Conservation (phyloP, 2,797 vertebrate species). For the Pygocentrus nattereri region DNA sequence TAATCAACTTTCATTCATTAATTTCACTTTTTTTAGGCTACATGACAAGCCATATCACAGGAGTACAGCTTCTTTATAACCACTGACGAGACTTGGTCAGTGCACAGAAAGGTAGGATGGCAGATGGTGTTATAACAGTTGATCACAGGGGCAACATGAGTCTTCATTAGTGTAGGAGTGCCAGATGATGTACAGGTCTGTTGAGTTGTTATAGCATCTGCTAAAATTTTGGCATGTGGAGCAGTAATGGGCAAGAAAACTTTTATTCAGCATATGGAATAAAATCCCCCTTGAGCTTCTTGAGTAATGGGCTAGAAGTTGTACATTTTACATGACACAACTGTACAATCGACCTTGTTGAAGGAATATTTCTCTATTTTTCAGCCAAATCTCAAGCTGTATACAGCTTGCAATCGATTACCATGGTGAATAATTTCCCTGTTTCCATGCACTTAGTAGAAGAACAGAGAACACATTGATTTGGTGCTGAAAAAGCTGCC, state of each 20-base stretch:
- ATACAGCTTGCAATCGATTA: not conserved
- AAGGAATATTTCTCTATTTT: not conserved
- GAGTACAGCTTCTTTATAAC: not conserved
- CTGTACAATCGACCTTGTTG: not conserved
- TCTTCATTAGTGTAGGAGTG: not conserved
- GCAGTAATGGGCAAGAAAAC: not conserved
- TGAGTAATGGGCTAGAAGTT: not conserved
- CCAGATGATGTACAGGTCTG: constrained; percentile 19
- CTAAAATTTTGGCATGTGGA: not conserved
- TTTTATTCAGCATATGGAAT: not conserved
- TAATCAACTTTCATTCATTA: not conserved
- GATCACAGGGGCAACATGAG: not conserved
- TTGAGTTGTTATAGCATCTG: not conserved
- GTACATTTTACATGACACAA: not conserved
- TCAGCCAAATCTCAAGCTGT: not conserved
- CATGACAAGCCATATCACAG: not conserved
- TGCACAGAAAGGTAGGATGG: not conserved
- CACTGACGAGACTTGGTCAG: too few species aligned
- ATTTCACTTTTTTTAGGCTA: not conserved
- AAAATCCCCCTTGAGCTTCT: not conserved
- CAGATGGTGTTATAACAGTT: constrained; percentile 4
- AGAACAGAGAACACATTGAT: not conserved
- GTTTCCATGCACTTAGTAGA: not conserved
- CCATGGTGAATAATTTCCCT: not conserved
- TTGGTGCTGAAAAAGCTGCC: not conserved